These are phyloP conservation scores for Echinometra lucunter DNA, from an alignment of 53 echinoderm and acorn worm genomes.

Conservation along the genomic window DNA sequence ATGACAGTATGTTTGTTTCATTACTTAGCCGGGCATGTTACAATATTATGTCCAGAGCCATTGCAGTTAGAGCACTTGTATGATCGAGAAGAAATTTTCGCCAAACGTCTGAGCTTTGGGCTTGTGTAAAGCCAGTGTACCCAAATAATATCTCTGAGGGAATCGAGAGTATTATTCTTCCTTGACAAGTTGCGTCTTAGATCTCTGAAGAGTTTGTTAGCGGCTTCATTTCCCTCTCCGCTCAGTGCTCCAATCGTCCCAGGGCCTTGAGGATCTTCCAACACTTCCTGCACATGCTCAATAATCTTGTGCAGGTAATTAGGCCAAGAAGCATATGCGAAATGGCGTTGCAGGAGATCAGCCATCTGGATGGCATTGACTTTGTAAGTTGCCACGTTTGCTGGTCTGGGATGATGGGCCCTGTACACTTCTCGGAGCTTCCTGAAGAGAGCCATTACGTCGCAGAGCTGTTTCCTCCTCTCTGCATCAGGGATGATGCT, in stretches of 20 bases:
- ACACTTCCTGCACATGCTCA: constrained; percentile 48
- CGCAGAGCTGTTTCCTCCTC: neutral
- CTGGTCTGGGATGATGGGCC: neutral
- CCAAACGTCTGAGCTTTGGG: too few relatives aligned
- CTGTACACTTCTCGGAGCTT: neutral
- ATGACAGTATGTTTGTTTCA: too few relatives aligned
- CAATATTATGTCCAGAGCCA: too few relatives aligned
- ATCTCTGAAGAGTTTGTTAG: too few relatives aligned
- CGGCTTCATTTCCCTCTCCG: neutral
- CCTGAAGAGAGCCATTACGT: neutral
- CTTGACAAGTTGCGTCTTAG: too few relatives aligned
- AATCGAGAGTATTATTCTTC: too few relatives aligned
- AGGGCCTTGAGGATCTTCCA: neutral
- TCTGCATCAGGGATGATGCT: neutral
- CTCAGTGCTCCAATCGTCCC: constrained; percentile 10
- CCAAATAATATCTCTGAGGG: too few relatives aligned
- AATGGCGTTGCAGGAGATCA: neutral
- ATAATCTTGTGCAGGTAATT: constrained; percentile 43
- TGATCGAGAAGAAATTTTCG: too few relatives aligned
- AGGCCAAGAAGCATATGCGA: constrained; percentile 24
- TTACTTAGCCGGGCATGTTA: too few relatives aligned
- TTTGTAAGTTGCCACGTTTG: neutral
- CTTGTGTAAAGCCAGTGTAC: too few relatives aligned
- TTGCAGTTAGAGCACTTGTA: too few relatives aligned
- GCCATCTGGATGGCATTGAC: neutral